These are phyloP conservation scores for Epiperipatus broadwayi DNA, from an alignment of 2,888 invertebrate species.

Conservation along the genomic window DNA sequence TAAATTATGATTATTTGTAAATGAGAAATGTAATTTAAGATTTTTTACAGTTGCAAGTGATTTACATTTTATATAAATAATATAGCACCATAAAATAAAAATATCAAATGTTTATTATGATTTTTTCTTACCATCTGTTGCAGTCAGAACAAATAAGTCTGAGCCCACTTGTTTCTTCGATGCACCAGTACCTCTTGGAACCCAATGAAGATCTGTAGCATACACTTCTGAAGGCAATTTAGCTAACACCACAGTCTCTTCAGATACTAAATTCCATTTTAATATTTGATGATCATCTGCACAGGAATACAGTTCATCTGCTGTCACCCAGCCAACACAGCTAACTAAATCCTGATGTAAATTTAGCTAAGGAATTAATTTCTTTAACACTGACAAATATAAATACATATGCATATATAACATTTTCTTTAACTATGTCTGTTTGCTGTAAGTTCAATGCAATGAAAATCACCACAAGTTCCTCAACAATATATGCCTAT, in stretches of 20 bases:
- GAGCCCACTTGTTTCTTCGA: too few relatives aligned
- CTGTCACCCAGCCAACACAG: slow-evolving; percentile 78
- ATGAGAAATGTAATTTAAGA: too few relatives aligned
- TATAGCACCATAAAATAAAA: too few relatives aligned
- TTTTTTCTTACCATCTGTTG: slow-evolving; percentile 53
- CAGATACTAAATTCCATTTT: slow-evolving; percentile 65
- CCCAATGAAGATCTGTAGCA: slow-evolving; percentile 76
- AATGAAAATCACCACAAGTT: background rate
- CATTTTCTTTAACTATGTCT: too few relatives aligned
- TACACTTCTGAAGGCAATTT: slow-evolving; percentile 62
- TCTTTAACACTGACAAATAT: too few relatives aligned
- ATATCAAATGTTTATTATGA: too few relatives aligned
- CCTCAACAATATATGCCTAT: background rate
- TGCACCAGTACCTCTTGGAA: too few relatives aligned
- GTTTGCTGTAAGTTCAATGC: slow-evolving; percentile 4
- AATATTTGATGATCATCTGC: slow-evolving; percentile 82
- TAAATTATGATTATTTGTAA: too few relatives aligned
- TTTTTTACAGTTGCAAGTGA: too few relatives aligned
- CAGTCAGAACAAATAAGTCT: slow-evolving; percentile 63
- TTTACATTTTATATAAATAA: slow-evolving; percentile 16
- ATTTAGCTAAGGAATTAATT: slow-evolving; percentile 20
- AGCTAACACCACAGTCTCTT: slow-evolving; percentile 52
- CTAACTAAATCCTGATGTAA: slow-evolving; percentile 51
- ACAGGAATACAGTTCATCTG: slow-evolving; percentile 78
- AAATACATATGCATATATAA: too few relatives aligned